Evolutionary conservation across 2,888 invertebrate genomes (phyloP).

Genomic region (Mylabris sibirica): DNA sequence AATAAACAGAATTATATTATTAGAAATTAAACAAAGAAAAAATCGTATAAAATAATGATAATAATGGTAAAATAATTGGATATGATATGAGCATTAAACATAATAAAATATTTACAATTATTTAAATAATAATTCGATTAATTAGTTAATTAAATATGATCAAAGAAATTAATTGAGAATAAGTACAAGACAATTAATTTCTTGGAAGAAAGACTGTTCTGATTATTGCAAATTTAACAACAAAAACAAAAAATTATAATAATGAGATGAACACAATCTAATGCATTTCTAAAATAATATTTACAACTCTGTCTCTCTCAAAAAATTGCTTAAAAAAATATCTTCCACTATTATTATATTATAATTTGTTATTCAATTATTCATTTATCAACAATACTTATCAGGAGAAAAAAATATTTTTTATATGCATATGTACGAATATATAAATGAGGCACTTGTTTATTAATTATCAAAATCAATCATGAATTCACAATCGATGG

Average conservation of each 20-base stretch:
- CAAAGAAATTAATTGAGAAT: not conserved
- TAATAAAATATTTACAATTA: not conserved
- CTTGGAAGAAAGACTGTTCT: conserved; percentile 13
- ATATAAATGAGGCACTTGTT: conserved; percentile 49
- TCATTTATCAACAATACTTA: conserved; percentile 38
- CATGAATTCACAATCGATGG: conserved; percentile 47
- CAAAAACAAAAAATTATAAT: conserved; percentile 11
- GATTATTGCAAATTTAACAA: conserved; percentile 27
- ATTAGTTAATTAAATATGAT: conserved; percentile 1
- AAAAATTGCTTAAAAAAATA: conserved; percentile 31
- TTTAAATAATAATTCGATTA: not conserved
- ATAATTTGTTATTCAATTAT: conserved; percentile 32
- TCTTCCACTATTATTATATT: conserved; percentile 25
- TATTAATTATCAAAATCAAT: conserved; percentile 52
- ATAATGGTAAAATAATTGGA: conserved; percentile 8
- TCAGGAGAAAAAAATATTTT: conserved; percentile 32
- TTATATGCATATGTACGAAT: conserved; percentile 16
- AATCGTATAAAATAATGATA: not conserved
- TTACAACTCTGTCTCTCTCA: not conserved
- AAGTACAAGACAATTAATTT: conserved; percentile 4
- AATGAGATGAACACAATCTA: conserved; percentile 25
- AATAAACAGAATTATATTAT: conserved; percentile 24
- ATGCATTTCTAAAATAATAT: not conserved
- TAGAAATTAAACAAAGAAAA: not conserved
- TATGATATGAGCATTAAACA: conserved; percentile 4